These are phyloP conservation scores for Anoplophora glabripennis DNA, from an alignment of 1,140 invertebrate genomes.

Conservation along the genomic window DNA sequence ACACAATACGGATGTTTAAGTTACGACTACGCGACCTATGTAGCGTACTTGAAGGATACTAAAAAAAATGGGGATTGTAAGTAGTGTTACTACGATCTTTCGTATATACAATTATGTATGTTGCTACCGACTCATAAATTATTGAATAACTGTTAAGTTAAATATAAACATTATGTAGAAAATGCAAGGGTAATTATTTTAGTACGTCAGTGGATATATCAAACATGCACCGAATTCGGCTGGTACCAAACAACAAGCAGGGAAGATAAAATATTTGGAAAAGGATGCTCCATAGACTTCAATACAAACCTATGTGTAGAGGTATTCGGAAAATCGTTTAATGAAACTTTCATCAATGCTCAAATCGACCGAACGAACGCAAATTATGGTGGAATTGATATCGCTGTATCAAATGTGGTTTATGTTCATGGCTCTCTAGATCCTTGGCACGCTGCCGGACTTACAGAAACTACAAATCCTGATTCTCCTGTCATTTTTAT, in stretches of 20 bases:
- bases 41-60: too few species aligned
- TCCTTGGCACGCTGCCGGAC: conserved; percentile 64
- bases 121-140: too few species aligned
- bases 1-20: too few species aligned
- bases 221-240: conserved; percentile 82
- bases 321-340: conserved; percentile 56
- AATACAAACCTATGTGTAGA: conserved; percentile 65
- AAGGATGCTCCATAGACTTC: conserved; percentile 57
- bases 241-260: conserved; percentile 74
- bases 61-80: too few species aligned
- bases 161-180: too few species aligned
- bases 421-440: conserved; percentile 64
- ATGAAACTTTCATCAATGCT: conserved; percentile 49
- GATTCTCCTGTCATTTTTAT: conserved; percentile 55
- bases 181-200: too few species aligned
- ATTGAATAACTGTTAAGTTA: too few species aligned
- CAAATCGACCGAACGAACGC: conserved; percentile 58
- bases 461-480: conserved; percentile 53
- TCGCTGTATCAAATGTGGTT: conserved; percentile 59
- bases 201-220: conserved; percentile 74
- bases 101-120: too few species aligned
- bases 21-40: too few species aligned
- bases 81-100: too few species aligned
- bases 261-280: conserved; percentile 62
- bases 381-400: conserved; percentile 58